Base-by-base conservation (phyloP, 23 tunicate species). In the Ciona savignyi region DNA sequence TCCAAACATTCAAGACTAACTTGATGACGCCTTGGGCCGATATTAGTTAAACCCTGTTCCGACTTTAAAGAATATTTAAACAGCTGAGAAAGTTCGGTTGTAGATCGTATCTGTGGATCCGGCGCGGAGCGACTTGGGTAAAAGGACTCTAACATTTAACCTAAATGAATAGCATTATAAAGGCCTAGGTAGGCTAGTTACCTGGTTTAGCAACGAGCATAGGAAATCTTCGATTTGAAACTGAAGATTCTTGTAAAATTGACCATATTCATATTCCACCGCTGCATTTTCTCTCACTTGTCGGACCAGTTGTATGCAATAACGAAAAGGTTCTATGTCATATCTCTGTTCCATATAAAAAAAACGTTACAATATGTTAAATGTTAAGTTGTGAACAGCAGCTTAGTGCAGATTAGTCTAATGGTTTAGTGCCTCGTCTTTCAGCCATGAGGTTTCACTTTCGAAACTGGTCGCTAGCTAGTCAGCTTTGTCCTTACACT, bases 61-160 rank as follows among this genome's bases (percentile, higher is more conserved):
- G 72, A 51, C 2, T 51, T 42, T 2, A 22, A 21, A 31, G 49
- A 0, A 29, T 77, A 42, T 15, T 42, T 42, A 15, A 79, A 79
- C 67, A 79, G 71, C 23, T 51, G 29, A 3, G 84, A 61, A 9
- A 79, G 77, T 60, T 79, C 84, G 4, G 51, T 70, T 15, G 84
- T 70, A 3, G 84, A 79, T 15, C 84, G 32, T 1, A 79, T 56
- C 84, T 79, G n/a, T n/a, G n/a, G n/a, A n/a, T n/a, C n/a, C n/a
- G n/a, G n/a, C n/a, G n/a, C n/a, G n/a, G n/a, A n/a, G n/a, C n/a
- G n/a, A n/a, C n/a, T n/a, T n/a, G n/a, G n/a, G n/a, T n/a, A n/a
- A n/a, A n/a, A n/a, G n/a, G n/a, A n/a, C n/a, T n/a, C n/a, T n/a
- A n/a, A n/a, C n/a, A n/a, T n/a, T n/a, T n/a, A n/a, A n/a, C n/a